Evolutionary conservation across 2,888 invertebrate species (phyloP).

Genomic region (Agapostemon virescens): DNA sequence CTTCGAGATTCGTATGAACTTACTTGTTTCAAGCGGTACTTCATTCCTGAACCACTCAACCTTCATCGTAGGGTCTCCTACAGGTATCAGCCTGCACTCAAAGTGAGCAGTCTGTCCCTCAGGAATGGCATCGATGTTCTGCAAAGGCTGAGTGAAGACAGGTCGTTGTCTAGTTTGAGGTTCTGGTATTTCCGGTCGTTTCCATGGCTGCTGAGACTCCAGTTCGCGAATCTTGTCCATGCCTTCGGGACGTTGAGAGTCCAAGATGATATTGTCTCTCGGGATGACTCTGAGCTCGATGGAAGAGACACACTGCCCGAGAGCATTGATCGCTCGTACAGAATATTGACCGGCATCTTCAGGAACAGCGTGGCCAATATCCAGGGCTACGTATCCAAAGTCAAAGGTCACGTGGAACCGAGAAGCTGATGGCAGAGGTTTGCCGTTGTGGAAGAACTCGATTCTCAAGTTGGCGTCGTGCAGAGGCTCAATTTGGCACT

Average conservation of each 20-base stretch:
- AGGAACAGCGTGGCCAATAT: slow-evolving; percentile 95
- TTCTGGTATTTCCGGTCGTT: slow-evolving; percentile 90
- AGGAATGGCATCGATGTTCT: slow-evolving; percentile 92
- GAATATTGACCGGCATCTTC: slow-evolving; percentile 98
- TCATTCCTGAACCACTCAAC: slow-evolving; percentile 98
- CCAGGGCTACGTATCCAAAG: slow-evolving; percentile 98
- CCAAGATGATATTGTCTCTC: slow-evolving; percentile 91
- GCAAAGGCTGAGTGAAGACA: slow-evolving; percentile 95
- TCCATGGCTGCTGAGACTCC: slow-evolving; percentile 90
- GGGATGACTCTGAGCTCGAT: slow-evolving; percentile 91
- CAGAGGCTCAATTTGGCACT: slow-evolving; percentile 94
- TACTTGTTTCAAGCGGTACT: slow-evolving; percentile 92
- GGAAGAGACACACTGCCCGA: slow-evolving; percentile 93
- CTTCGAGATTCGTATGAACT: no score
- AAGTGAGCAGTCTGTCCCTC: slow-evolving; percentile 97
- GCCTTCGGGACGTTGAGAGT: slow-evolving; percentile 96
- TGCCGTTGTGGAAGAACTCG: slow-evolving; percentile 95
- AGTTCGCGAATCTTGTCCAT: slow-evolving; percentile 94
- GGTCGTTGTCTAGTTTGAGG: slow-evolving; percentile 94
- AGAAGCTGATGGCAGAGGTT: slow-evolving; percentile 93
- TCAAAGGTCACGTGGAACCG: slow-evolving; percentile 97
- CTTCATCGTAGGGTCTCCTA: slow-evolving; percentile 95
- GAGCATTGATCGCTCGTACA: slow-evolving; percentile 93
- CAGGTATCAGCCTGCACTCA: slow-evolving; percentile 95
- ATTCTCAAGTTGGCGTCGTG: slow-evolving; percentile 94